Conservation (phyloP, 1,140 invertebrate species). For the Drosophila takahashii region DNA sequence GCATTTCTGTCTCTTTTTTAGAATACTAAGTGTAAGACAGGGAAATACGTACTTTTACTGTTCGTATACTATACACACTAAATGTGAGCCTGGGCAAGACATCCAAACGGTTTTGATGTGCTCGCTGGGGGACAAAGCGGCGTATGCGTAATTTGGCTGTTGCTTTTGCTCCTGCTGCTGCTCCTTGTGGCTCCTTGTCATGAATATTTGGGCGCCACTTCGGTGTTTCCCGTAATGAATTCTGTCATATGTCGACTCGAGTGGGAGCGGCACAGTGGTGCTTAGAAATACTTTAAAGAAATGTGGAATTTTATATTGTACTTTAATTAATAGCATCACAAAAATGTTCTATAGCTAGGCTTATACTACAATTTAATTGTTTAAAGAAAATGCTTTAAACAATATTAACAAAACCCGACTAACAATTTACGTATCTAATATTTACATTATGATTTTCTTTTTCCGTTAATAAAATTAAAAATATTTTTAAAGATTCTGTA, state of each 20-base stretch:
- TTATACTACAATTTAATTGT: too few species aligned
- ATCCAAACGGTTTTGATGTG: constrained; percentile 35
- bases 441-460: too few species aligned
- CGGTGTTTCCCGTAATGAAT: constrained; percentile 46
- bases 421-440: too few species aligned
- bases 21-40: constrained; percentile 12
- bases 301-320: too few species aligned
- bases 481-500: too few species aligned
- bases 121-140: constrained; percentile 44
- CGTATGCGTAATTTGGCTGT: constrained; percentile 60
- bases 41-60: constrained; percentile 10
- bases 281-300: background rate
- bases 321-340: too few species aligned
- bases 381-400: too few species aligned
- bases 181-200: constrained; percentile 23
- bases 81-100: constrained; percentile 24
- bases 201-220: constrained; percentile 52
- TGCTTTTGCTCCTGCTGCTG: constrained; percentile 12
- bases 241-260: constrained; percentile 46
- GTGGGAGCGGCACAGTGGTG: constrained; percentile 21
- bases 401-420: too few species aligned
- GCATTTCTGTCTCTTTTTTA: background rate
- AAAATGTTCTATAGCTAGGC: too few species aligned
- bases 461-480: too few species aligned
- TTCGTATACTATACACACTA: background rate